phyloP scores from a whole-genome alignment of 2,113 vertebrate genomes.

The Labeo catla region DNA sequence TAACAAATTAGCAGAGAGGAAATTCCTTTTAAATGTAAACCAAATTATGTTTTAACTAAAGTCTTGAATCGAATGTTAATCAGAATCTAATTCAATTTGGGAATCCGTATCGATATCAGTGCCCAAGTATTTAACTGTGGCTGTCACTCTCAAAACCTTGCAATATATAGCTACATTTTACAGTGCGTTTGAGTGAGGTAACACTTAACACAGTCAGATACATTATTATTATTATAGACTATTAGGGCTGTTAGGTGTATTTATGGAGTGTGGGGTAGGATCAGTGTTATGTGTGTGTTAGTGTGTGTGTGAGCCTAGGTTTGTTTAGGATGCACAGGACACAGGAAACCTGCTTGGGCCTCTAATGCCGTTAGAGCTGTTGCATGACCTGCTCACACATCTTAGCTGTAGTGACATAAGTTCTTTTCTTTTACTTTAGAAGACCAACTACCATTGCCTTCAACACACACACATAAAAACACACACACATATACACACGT shows the following conservation, averaged over 20 bases:
- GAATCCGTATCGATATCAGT: neutral
- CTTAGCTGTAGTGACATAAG: constrained; percentile 75
- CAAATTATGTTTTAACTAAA: neutral
- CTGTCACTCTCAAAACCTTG: neutral
- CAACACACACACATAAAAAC: constrained; percentile 37
- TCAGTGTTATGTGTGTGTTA: constrained; percentile 15
- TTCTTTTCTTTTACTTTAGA: constrained; percentile 80
- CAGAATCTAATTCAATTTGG: neutral
- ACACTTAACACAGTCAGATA: neutral
- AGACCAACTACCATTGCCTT: constrained; percentile 61
- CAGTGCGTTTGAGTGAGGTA: neutral
- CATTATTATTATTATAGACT: neutral
- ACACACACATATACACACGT: constrained; percentile 9
- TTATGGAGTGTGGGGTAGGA: constrained; percentile 43
- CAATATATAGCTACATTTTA: neutral
- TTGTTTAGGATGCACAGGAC: constrained; percentile 65
- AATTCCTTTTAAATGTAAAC: neutral
- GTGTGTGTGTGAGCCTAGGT: constrained; percentile 23
- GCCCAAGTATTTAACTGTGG: neutral
- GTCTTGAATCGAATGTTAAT: neutral
- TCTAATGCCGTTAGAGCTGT: constrained; percentile 69
- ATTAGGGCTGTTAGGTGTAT: constrained; percentile 35
- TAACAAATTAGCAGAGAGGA: neutral
- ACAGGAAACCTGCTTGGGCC: constrained; percentile 71
- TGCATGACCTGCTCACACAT: constrained; percentile 73